Base-by-base conservation (phyloP, 1,140 invertebrate species). In the Drosophila nasuta region DNA sequence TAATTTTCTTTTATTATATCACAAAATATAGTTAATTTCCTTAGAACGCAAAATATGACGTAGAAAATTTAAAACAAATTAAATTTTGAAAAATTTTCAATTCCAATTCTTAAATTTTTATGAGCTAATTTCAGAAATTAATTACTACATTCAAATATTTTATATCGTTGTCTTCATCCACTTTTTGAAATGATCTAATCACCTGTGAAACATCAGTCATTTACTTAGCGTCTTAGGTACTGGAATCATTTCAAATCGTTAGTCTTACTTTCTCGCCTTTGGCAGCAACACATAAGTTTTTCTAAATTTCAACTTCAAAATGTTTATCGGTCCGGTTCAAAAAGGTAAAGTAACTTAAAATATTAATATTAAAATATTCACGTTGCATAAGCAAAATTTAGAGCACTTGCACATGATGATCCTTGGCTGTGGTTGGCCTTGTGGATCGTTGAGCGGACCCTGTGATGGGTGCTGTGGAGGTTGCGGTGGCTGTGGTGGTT, bases 351-450 rank as follows among this genome's bases (percentile, higher is more conserved):
- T 33, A 7, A 11, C 1, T 45, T 13, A 11, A 45, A 30, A 41
- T 17, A 28, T 25, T 25, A 25, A 25, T 25, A 25, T 25, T 38
- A 30, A 57, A 48, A 17, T 6, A 8, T 41, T 51, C 17, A 13
- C n/a, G 33, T 13, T 20, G 33, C 1, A 25, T 11, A 33, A 54
- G 10, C 10, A 17, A 38, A 13, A 6, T 25, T 10, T 41, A 46
- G 70, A 80, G n/a, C 28, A 57, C 57, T 5, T 57, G 6, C 43
- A 35, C 35, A 70, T 43, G 46, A 58, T 72, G 69, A 67, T 68
- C 57, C 77, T 82, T 46, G 63, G 68, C 10, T 71, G 59, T 57
- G 60, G 68, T 28, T 64, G 68, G 60, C 60, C 60, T 5, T 79
- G 78, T n/a, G 75, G 66, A 10, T 69, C 63, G 2, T 62, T 66